phyloP scores from a whole-genome alignment of 1,140 invertebrate species.

The Heterodera carotae region DNA sequence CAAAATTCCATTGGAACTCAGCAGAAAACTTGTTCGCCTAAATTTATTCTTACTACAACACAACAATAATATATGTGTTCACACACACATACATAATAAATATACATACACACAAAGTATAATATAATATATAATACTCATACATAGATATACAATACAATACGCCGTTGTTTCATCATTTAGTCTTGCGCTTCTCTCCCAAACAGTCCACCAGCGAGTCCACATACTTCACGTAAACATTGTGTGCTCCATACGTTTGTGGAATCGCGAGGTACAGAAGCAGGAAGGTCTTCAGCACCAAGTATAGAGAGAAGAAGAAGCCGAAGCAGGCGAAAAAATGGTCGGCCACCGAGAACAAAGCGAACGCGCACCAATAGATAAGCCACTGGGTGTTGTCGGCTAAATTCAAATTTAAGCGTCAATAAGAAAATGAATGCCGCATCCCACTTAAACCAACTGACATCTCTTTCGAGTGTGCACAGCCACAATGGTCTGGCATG shows the following conservation, averaged over 20 bases:
- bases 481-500: neutral
- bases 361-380: neutral
- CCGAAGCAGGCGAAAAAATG: neutral
- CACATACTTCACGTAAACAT: neutral
- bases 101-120: too few species aligned
- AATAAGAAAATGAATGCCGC: too few species aligned
- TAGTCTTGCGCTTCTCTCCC: neutral
- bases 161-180: too few species aligned
- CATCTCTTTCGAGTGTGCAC: neutral
- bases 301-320: neutral
- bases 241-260: neutral
- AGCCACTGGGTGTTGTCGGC: neutral
- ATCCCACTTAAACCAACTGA: too few species aligned
- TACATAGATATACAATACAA: too few species aligned
- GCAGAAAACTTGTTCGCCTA: too few species aligned
- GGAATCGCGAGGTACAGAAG: neutral
- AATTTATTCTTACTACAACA: too few species aligned
- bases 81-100: too few species aligned
- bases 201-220: neutral
- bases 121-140: too few species aligned
- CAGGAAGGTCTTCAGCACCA: neutral
- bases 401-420: neutral
- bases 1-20: too few species aligned
- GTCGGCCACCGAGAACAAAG: neutral
- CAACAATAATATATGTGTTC: too few species aligned